Evolutionary conservation across 2,797 vertebrate species (phyloP).

Genomic region (Bufotes viridis): DNA sequence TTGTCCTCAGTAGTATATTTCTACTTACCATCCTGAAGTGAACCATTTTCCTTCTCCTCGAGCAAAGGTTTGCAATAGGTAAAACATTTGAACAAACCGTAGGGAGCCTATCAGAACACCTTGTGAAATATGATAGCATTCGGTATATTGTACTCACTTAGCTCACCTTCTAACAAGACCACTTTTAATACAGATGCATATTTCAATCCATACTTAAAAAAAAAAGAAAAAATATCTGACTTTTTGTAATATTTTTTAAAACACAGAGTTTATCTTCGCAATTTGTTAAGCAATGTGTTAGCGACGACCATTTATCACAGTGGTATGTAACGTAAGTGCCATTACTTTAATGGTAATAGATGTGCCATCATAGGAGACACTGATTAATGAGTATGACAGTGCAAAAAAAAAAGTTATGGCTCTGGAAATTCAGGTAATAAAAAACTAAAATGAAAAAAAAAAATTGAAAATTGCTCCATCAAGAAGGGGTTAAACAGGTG

Average conservation of each 20-base stretch:
- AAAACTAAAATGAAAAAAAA: too few species aligned
- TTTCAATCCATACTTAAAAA: too few species aligned
- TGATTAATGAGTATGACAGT: too few species aligned
- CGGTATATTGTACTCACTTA: neutral
- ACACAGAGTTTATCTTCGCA: neutral
- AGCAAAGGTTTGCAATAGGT: neutral
- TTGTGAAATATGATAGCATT: neutral
- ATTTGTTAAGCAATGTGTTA: neutral
- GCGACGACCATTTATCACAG: neutral
- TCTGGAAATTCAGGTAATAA: too few species aligned
- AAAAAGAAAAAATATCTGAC: too few species aligned
- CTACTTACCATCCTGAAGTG: neutral
- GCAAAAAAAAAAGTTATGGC: neutral
- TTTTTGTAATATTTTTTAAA: too few species aligned
- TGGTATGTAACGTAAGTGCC: neutral
- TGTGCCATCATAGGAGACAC: too few species aligned
- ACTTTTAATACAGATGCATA: neutral
- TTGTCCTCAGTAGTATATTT: neutral
- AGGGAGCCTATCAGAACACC: neutral
- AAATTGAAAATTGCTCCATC: too few species aligned
- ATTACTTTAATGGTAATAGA: neutral
- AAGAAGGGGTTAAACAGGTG: too few species aligned
- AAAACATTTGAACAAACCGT: conserved; percentile 4
- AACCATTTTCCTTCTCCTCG: neutral
- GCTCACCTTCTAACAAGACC: neutral